Evolutionary conservation across 2,113 vertebrate species (phyloP), one percentile per base, ranked within the genome.

Genomic region (Bos javanicus): DNA sequence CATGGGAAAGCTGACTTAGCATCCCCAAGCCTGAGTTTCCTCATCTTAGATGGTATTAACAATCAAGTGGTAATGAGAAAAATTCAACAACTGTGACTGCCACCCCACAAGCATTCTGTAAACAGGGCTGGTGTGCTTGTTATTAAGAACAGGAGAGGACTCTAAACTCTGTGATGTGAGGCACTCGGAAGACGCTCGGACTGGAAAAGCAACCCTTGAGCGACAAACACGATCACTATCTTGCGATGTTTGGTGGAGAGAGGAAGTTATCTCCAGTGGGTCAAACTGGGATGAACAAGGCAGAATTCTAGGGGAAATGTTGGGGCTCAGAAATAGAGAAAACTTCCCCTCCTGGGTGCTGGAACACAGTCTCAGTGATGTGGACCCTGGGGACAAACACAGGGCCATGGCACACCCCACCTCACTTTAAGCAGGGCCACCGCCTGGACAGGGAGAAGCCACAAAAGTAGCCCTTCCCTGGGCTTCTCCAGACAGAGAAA

Each of bases 151-250:
- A 21, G 7, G 33, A 86, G 7, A 80, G 57, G 54, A 28, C 57
- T 50, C 52, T 9, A n/a, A 30, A 36, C 39, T 5, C 21, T 9
- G 21, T 48, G 33, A 2, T 0, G 0, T 2, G 67, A 74, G 54
- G 48, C 39, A 7, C 5, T 2, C 1, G 8, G 57, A 52, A 25
- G 48, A 39, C 33, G 5, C 81, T 21, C 2, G 6, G 19, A 5
- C 23, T 46, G 43, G 80, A 15, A 21, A 39, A 76, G 71, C 25
- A 74, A 48, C 2, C 0, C 4, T 17, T 8, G 4, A 71, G 5
- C 14, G 1, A 5, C 52, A 67, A 10, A 3, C 16, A 39, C 1
- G 0, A 1, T 23, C 0, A 0, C 46, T 46, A 2, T 13, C 36
- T 15, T 43, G 88, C 28, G 12, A 4, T 13, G 14, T 87, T 46